Evolutionary conservation across 2,888 invertebrate species (phyloP), one percentile per base, ranked within the genome.

Genomic region (Tachina fera): DNA sequence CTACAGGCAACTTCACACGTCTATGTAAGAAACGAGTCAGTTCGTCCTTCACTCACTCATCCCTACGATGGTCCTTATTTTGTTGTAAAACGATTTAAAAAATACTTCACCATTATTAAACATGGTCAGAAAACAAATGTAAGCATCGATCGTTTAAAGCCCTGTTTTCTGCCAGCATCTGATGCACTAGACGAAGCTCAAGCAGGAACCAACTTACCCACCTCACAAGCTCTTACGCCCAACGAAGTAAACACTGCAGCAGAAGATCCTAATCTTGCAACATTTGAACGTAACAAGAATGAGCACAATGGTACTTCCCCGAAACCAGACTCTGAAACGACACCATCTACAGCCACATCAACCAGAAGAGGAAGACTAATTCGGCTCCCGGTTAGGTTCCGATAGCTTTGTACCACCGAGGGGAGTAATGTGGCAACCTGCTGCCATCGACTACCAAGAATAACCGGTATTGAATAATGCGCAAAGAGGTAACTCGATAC

Each of bases 1-100:
- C 31, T 31, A 31, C 31, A 31, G 31, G 31, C 31, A 31, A 31
- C 31, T 31, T 31, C 79, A 2, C 71, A 86, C 51, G 80, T 84
- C 11, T 86, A 74, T 14, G 65, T 86, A 3, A 47, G 76, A n/a
- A 83, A 86, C 51, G 86, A 83, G n/a, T 65, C 65, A 1, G 19
- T 79, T 19, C 19, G 19, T 3, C 79, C 79, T 0, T 71, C 79
- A 13, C 80, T 86, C 13, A 70, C 72, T 16, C 75, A 77, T 16
- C 78, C 78, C 1, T 87, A 87, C 39, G 82, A 84, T 51, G 84
- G 87, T 0, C 84, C 84, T 2, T 84, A 61, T 11, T 16, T 58
- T 14, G 74, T 84, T 1, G n/a, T 78, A 10, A 67, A 60, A 11
- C 51, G 63, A 16, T 31, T 43, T 3, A 4, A 11, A 3, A 85